Percentiles rank a stretch among this genome's conserved stretches.
Conservation (phyloP, 1,140 invertebrate genomes). For the Phocides pigmalion region DNA sequence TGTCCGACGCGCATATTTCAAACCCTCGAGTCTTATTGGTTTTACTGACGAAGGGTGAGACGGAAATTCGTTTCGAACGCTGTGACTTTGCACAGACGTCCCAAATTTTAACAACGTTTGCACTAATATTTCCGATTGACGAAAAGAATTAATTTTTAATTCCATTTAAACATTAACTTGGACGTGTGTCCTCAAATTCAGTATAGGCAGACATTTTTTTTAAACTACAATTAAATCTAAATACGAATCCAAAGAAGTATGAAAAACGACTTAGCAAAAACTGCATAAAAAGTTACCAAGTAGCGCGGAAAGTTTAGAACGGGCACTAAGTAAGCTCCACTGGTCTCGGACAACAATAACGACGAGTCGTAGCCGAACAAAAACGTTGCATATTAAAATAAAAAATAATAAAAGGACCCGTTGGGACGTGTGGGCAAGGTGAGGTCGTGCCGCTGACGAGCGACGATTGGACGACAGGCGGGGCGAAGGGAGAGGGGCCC, state of each 20-base stretch:
- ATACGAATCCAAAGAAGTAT: background rate
- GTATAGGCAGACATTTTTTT: background rate
- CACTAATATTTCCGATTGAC: background rate
- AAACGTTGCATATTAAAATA: conserved; percentile 52
- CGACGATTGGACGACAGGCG: conserved; percentile 61
- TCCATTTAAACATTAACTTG: background rate
- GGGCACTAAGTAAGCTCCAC: conserved; percentile 27
- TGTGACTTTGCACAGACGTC: conserved; percentile 66
- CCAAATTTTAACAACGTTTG: background rate
- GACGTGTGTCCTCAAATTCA: background rate
- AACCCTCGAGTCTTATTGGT: conserved; percentile 80
- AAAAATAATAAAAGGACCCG: conserved; percentile 68
- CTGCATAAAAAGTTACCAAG: background rate
- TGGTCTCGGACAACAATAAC: conserved; percentile 30
- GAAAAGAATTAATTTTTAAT: background rate
- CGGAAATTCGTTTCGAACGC: conserved; percentile 44
- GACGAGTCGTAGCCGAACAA: conserved; percentile 51
- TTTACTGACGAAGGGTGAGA: conserved; percentile 72
- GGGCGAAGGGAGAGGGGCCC: conserved; percentile 65
- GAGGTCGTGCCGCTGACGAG: conserved; percentile 60
- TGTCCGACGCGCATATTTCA: conserved; percentile 40
- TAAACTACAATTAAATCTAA: background rate
- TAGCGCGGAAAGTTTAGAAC: background rate
- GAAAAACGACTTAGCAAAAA: background rate
- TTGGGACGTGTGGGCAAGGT: conserved; percentile 76